phyloP scores from a whole-genome alignment of 2,888 invertebrate genomes.

The Rhagophthalmus giganteus region DNA sequence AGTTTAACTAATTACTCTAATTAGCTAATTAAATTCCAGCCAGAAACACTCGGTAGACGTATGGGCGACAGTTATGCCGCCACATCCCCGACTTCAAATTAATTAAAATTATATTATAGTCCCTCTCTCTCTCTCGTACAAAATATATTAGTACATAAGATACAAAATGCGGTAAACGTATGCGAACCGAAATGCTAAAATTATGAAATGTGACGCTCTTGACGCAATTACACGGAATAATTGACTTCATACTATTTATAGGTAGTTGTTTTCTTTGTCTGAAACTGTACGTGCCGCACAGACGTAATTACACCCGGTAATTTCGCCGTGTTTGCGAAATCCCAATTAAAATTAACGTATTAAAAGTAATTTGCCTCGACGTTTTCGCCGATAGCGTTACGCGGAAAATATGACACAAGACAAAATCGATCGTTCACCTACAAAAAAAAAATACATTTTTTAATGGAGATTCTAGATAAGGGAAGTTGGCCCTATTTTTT shows the following conservation, averaged over 20 bases:
- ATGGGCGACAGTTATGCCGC: conserved; percentile 39
- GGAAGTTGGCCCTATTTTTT: conserved; percentile 19
- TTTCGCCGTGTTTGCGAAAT: conserved; percentile 18
- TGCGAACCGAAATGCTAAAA: too few species aligned
- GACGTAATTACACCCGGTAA: conserved; percentile 18
- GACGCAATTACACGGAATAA: too few species aligned
- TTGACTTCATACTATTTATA: too few species aligned
- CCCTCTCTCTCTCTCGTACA: conserved; percentile 36
- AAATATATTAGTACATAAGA: conserved; percentile 42
- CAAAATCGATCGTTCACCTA: too few species aligned
- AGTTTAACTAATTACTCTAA: conserved; percentile 53
- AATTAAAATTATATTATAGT: conserved; percentile 46
- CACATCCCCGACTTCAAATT: conserved; percentile 40
- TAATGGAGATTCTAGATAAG: too few species aligned
- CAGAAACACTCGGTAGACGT: conserved; percentile 42
- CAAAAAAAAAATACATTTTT: conserved; percentile 1
- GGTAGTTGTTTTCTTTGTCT: conserved; percentile 15
- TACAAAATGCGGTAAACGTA: too few species aligned
- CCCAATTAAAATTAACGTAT: conserved; percentile 21
- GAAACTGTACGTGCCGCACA: conserved; percentile 12
- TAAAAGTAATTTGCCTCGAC: conserved; percentile 16
- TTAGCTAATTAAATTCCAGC: conserved; percentile 54
- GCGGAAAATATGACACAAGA: conserved; percentile 6
- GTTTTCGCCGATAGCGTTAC: conserved; percentile 9
- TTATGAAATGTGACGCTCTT: too few species aligned